phyloP scores from a whole-genome alignment of 2,888 invertebrate species.

The Stenotaenia linearis region DNA sequence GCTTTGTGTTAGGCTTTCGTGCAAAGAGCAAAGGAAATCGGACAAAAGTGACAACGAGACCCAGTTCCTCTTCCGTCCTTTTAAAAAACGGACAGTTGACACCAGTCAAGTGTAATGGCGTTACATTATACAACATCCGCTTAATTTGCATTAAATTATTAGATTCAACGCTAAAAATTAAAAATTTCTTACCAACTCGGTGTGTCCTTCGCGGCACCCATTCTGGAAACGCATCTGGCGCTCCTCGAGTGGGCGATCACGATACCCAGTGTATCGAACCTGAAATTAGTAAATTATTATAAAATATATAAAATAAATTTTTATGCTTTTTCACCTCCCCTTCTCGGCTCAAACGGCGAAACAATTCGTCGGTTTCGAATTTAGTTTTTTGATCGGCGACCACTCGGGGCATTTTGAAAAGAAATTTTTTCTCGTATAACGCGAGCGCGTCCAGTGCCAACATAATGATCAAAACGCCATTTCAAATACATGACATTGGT shows the following conservation, averaged over 20 bases:
- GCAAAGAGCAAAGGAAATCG: neutral
- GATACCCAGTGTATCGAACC: constrained; percentile 90
- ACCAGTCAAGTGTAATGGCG: neutral
- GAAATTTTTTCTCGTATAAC: constrained; percentile 76
- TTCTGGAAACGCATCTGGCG: constrained; percentile 88
- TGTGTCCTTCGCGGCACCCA: constrained; percentile 91
- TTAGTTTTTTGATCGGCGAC: constrained; percentile 95
- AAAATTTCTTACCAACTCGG: constrained; percentile 65
- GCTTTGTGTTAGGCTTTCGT: neutral
- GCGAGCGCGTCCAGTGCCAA: constrained; percentile 89
- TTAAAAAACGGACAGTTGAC: neutral
- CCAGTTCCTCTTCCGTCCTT: constrained; percentile 18
- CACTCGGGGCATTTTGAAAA: constrained; percentile 94
- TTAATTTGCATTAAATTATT: neutral
- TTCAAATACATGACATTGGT: constrained; percentile 13
- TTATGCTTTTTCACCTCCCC: constrained; percentile 81
- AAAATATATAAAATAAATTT: neutral
- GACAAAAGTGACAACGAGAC: neutral
- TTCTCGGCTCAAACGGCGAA: constrained; percentile 84
- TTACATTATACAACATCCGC: neutral
- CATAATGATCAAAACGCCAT: constrained; percentile 57
- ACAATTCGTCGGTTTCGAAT: constrained; percentile 94
- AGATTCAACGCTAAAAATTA: constrained; percentile 39
- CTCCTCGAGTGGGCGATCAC: constrained; percentile 88
- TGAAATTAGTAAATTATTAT: constrained; percentile 47